Base-by-base conservation (phyloP, 2,888 invertebrate genomes). In the Drosophila setosimentum region DNA sequence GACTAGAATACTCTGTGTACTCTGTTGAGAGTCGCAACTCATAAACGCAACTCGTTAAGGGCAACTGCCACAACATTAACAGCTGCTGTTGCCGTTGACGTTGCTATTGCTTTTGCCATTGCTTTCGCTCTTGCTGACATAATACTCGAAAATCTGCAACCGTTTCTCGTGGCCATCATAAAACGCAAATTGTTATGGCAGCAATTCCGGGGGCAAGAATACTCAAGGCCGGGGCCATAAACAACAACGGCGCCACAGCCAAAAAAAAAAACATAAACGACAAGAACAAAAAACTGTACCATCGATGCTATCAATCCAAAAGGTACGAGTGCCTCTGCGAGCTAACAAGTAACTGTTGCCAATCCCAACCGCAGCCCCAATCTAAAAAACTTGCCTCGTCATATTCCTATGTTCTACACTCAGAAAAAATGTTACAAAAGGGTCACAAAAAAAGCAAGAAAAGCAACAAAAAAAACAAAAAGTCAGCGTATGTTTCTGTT, bases 111-210 rank as follows among this genome's bases (percentile, higher is more conserved):
- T 37, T 63, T 54, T 51, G 58, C 51, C 30, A 21, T 6, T 35
- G 50, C 21, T n/a, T 40, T 57, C 21, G 73, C 57, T 59, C 49
- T 32, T 61, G 54, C 55, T 35, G 49, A n/a, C 58, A 29, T 50
- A 75, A 51, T 62, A 37, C 55, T 50, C 59, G 40, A 63, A 78
- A 73, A 67, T 78, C 55, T 73, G 73, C 73, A 59, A 79, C 83
- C 82, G 79, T 78, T 78, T 82, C 21, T 73, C 61, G 18, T 60
- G 68, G 33, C 60, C 68, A 80, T 77, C 78, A 78, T 78, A 87
- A 82, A 83, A 87, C 78, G 68, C 70, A 87, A 83, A 87, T 87
- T 78, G 79, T 71, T 82, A 78, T 74, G 58, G 60, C 72, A 37
- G 48, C 40, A 27, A 68, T 63, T 77, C 49, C 24, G 24, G 58